Conservation (phyloP, 2,113 vertebrate species). For the Megaceryle torquata region DNA sequence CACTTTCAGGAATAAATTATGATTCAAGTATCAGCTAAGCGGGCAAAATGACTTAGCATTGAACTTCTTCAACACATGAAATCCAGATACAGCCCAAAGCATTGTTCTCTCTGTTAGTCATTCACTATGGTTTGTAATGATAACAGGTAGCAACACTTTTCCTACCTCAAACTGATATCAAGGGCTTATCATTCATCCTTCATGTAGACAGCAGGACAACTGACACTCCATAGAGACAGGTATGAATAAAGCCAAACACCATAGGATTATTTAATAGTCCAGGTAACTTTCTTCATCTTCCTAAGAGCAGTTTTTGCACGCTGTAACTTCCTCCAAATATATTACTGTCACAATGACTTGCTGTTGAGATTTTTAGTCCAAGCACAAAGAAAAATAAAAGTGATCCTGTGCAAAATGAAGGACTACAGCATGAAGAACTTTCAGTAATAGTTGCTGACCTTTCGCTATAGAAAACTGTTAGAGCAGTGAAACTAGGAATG, state of each 20-base stretch:
- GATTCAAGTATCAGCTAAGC: background rate
- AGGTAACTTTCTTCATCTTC: background rate
- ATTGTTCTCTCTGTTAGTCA: background rate
- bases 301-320: background rate
- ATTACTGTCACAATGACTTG: background rate
- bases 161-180: background rate
- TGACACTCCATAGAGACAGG: background rate
- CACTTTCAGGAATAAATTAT: background rate
- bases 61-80: background rate
- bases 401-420: background rate
- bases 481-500: background rate
- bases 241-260: background rate
- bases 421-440: background rate
- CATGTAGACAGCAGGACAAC: background rate
- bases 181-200: background rate
- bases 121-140: background rate
- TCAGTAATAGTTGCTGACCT: background rate
- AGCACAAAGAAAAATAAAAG: slow-evolving; percentile 9
- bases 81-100: background rate
- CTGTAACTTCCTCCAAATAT: background rate
- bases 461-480: background rate
- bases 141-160: background rate
- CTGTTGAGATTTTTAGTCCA: slow-evolving; percentile 2
- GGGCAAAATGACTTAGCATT: background rate
- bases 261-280: background rate